phyloP scores from a whole-genome alignment of 2,888 invertebrate species.

The Cheilosia pagana region DNA sequence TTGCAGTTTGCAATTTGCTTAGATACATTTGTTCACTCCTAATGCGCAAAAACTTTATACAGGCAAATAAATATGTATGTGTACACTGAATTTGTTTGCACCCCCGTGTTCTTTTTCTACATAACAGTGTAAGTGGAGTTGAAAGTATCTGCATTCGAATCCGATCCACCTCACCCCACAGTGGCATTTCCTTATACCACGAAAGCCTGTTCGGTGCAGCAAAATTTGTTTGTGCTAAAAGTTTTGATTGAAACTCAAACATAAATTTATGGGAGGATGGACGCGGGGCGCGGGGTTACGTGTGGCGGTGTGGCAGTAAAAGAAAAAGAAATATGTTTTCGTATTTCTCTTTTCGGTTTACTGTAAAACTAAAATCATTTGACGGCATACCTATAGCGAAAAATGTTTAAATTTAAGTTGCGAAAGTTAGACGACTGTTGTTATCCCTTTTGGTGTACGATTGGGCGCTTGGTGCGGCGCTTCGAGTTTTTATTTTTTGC shows the following conservation, averaged over 20 bases:
- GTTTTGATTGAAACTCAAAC: constrained; percentile 75
- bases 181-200: constrained; percentile 17
- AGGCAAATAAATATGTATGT: constrained; percentile 3
- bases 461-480: constrained; percentile 12
- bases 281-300: not conserved
- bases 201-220: constrained; percentile 43
- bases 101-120: constrained; percentile 10
- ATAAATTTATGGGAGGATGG: constrained; percentile 51
- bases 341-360: constrained; percentile 47
- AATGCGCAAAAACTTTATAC: constrained; percentile 49
- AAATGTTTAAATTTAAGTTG: constrained; percentile 61
- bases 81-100: constrained; percentile 39
- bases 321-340: constrained; percentile 48
- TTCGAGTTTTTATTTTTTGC: constrained; percentile 11
- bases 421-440: constrained; percentile 25
- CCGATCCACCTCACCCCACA: constrained; percentile 18
- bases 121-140: constrained; percentile 36
- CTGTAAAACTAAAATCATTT: constrained; percentile 32
- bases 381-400: constrained; percentile 46
- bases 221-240: constrained; percentile 69
- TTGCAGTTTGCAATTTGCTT: constrained; percentile 71
- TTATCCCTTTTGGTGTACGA: not conserved
- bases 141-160: constrained; percentile 59
- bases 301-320: not conserved
- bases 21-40: constrained; percentile 63